These are phyloP conservation scores for Dicaeum eximium DNA, from an alignment of 2,113 vertebrate species.

Conservation along the genomic window DNA sequence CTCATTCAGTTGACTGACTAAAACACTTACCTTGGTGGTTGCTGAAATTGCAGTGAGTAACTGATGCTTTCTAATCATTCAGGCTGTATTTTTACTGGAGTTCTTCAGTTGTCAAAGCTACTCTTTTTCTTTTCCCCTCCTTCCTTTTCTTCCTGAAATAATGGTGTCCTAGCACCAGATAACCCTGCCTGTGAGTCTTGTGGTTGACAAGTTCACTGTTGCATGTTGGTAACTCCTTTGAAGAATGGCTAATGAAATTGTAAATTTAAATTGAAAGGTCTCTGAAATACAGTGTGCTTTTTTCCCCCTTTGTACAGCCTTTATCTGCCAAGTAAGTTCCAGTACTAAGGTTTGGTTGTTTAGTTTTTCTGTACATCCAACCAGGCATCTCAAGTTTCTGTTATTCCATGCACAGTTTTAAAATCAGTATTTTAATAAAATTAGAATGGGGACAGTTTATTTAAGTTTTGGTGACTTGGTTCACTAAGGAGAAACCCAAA, in stretches of 20 bases:
- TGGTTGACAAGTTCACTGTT: background rate
- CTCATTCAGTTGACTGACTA: background rate
- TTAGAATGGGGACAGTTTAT: conserved; percentile 38
- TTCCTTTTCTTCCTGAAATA: background rate
- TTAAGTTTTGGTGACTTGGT: conserved; percentile 41
- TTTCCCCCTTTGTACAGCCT: background rate
- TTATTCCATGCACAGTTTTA: conserved; percentile 36
- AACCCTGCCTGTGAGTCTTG: background rate
- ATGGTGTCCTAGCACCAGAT: background rate
- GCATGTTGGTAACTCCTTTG: background rate
- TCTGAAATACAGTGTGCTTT: background rate
- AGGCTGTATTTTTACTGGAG: background rate
- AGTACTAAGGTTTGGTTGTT: conserved; percentile 14
- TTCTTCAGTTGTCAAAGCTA: background rate
- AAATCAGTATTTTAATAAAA: conserved; percentile 51
- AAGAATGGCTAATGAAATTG: conserved; percentile 42
- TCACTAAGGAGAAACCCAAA: conserved; percentile 44
- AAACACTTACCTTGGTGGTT: background rate
- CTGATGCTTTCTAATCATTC: background rate
- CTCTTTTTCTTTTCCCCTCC: background rate
- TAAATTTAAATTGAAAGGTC: conserved; percentile 24
- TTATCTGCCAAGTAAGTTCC: conserved; percentile 22
- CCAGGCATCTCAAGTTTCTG: conserved; percentile 49
- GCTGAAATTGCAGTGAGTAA: background rate
- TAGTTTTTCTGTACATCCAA: conserved; percentile 11